These are phyloP conservation scores for Prosopocoilus inquinatus DNA, from an alignment of 2,888 invertebrate species.

Conservation along the genomic window DNA sequence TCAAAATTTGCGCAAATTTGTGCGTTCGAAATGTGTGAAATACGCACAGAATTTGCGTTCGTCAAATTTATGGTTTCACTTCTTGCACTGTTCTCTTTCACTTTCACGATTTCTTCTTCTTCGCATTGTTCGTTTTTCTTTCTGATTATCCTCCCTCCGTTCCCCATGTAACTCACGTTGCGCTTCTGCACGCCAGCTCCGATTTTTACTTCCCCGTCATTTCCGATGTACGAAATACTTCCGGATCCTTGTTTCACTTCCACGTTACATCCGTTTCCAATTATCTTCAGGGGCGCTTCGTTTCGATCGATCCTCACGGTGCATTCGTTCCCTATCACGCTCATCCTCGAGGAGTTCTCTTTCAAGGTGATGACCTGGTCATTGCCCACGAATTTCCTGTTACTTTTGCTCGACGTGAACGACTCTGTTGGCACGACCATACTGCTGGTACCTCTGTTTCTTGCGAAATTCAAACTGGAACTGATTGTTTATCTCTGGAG, in stretches of 20 bases:
- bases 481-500: no score
- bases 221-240: conserved; percentile 26
- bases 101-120: neutral
- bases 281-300: conserved; percentile 24
- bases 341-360: conserved; percentile 14
- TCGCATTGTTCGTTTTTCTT: neutral
- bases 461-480: no score
- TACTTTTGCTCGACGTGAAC: conserved; percentile 6
- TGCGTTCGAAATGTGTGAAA: no score
- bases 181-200: conserved; percentile 18
- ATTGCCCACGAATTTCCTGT: conserved; percentile 23
- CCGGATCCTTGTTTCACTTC: conserved; percentile 24
- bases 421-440: conserved; percentile 15
- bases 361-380: conserved; percentile 15
- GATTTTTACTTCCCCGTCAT: conserved; percentile 23
- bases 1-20: no score
- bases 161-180: conserved; percentile 23
- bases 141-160: conserved; percentile 19
- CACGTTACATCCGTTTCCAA: conserved; percentile 27
- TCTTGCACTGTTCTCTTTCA: neutral
- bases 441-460: neutral
- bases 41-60: no score
- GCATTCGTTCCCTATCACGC: conserved; percentile 27
- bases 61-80: no score
- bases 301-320: conserved; percentile 24